Percentiles rank a stretch among this genome's conserved stretches.
phyloP scores from a whole-genome alignment of 2,113 vertebrate genomes.

The Narcine bancroftii region DNA sequence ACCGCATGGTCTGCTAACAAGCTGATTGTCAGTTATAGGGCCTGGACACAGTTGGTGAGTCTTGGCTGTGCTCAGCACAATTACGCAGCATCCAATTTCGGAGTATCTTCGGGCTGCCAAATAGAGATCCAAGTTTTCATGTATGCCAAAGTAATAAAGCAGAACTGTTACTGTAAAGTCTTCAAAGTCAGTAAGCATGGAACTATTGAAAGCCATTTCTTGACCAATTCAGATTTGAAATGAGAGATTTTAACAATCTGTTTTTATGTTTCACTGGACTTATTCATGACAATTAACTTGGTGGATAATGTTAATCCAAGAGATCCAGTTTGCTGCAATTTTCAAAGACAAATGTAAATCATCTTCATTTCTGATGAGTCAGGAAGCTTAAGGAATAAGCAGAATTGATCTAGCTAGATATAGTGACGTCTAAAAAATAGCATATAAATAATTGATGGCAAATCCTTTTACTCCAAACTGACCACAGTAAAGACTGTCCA shows the following conservation, averaged over 20 bases:
- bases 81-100: no score
- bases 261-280: neutral
- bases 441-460: neutral
- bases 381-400: conserved; percentile 1
- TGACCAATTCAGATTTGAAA: neutral
- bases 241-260: neutral
- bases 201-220: neutral
- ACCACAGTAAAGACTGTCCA: neutral
- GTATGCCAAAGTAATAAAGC: neutral
- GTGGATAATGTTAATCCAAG: neutral
- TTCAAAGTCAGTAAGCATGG: neutral
- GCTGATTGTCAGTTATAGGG: no score
- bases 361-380: neutral
- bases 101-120: no score
- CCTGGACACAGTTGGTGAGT: no score
- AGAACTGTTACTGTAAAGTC: neutral
- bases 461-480: neutral
- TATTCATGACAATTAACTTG: neutral
- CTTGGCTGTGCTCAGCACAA: no score
- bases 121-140: no score
- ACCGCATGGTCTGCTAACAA: no score
- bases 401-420: neutral
- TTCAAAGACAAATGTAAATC: neutral
- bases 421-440: neutral
- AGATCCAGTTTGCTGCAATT: neutral